phyloP scores from a whole-genome alignment of 2,888 invertebrate genomes.

The Drosophila buzzatii region DNA sequence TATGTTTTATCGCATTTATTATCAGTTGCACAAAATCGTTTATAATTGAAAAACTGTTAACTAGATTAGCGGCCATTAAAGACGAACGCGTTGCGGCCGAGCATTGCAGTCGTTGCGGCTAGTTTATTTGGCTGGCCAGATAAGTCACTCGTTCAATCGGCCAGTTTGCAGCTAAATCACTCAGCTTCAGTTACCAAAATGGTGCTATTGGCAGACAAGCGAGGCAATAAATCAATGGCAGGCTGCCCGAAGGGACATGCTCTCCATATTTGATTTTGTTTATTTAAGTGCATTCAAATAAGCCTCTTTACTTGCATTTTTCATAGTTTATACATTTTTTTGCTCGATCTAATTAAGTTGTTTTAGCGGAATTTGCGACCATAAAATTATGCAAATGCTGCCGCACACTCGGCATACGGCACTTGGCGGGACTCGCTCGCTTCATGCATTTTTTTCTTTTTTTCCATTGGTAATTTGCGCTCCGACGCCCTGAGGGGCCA shows the following conservation, averaged over 20 bases:
- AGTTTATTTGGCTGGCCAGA: slow-evolving; percentile 36
- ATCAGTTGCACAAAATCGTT: slow-evolving; percentile 76
- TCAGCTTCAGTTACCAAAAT: slow-evolving; percentile 51
- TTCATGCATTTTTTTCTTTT: slow-evolving; percentile 35
- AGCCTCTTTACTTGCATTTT: slow-evolving; percentile 52
- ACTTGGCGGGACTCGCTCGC: slow-evolving; percentile 14
- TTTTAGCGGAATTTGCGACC: slow-evolving; percentile 74
- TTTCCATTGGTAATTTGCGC: slow-evolving; percentile 68
- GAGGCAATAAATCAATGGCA: slow-evolving; percentile 62
- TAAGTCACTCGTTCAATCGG: slow-evolving; percentile 34
- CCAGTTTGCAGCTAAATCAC: slow-evolving; percentile 30
- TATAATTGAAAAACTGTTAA: slow-evolving; percentile 81
- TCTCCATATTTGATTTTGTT: slow-evolving; percentile 62
- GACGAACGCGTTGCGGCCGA: slow-evolving; percentile 59
- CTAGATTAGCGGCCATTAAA: slow-evolving; percentile 77
- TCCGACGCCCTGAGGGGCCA: slow-evolving; percentile 39
- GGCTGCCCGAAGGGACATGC: slow-evolving; percentile 68
- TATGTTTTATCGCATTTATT: slow-evolving; percentile 79
- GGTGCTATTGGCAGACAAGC: slow-evolving; percentile 45
- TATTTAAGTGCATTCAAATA: slow-evolving; percentile 74
- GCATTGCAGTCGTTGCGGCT: slow-evolving; percentile 44
- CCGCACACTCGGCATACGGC: slow-evolving; percentile 29
- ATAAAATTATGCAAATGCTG: slow-evolving; percentile 76
- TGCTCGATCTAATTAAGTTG: slow-evolving; percentile 72
- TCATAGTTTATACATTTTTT: slow-evolving; percentile 30